Evolutionary conservation across 2,113 vertebrate genomes (phyloP).

Genomic region (Rhinolophus ferrumequinum): DNA sequence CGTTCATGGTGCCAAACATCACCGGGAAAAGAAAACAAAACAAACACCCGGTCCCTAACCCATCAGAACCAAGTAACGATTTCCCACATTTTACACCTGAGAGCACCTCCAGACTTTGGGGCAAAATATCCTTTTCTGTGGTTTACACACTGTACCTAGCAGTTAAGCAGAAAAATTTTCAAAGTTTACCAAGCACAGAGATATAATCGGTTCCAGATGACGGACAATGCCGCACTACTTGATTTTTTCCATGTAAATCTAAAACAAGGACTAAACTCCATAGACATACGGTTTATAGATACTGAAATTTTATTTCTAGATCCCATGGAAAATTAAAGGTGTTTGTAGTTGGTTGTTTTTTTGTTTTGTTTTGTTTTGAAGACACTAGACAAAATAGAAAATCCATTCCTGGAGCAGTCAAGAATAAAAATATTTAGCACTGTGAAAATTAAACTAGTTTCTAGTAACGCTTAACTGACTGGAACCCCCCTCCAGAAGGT

Average conservation of each 20-base stretch:
- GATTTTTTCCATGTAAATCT: conserved; percentile 5
- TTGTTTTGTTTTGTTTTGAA: not conserved
- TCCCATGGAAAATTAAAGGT: conserved; percentile 46
- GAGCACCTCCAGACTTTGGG: not conserved
- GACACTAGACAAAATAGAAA: conserved; percentile 30
- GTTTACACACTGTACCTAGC: not conserved
- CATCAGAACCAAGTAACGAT: not conserved
- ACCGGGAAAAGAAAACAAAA: not conserved
- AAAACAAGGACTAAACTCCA: conserved; percentile 46
- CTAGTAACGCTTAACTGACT: conserved; percentile 24
- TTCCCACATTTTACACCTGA: not conserved
- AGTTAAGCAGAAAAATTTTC: not conserved
- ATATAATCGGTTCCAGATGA: not conserved
- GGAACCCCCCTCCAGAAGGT: not conserved
- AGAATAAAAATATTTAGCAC: conserved; percentile 51
- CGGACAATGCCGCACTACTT: not conserved
- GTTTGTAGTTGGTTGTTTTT: not conserved
- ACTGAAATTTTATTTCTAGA: conserved; percentile 62
- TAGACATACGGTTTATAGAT: not conserved
- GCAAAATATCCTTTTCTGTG: not conserved
- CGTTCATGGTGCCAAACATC: not conserved
- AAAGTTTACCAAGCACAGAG: not conserved
- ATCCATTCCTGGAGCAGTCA: conserved; percentile 24
- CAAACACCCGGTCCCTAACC: not conserved
- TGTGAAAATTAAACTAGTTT: conserved; percentile 44